Base-by-base conservation (phyloP, 2,797 vertebrate species). In the Hylomyscus alleni region DNA sequence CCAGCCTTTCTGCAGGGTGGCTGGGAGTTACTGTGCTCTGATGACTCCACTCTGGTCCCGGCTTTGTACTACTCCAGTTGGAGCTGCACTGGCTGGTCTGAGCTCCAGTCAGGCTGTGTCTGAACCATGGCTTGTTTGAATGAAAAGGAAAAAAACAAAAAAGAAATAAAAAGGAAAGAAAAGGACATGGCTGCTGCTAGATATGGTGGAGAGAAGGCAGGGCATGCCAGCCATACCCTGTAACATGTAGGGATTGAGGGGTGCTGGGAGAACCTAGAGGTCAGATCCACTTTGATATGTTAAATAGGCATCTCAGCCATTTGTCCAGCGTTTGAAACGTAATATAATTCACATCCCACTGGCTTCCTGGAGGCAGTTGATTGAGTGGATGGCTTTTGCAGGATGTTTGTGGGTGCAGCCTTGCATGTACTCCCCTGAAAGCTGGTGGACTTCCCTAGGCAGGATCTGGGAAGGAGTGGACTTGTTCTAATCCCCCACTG, bases 81-180 rank as follows among this genome's bases (percentile, higher is more conserved):
- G 22, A 58, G 22, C 69, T 72, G 1, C 10, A 0, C 9, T 40
- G 73, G 52, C 58, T 76, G 72, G 54, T 54, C 54, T 17, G 54
- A 54, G 54, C 77, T 78, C 26, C 11, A n/a, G 50, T 52, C 26
- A 40, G 85, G 40, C 31, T 44, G 7, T 24, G 26, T 56, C 65
- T 75, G 40, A 6, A 26, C 22, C 0, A 0, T 0, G 14, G 24
- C 26, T 94, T 58, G 0, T 20, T 60, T 31, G 50, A 73, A 37
- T 37, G 29, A 12, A 13, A 65, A 65, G 4, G 44, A 67, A 67
- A 15, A 31, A 65, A 13, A 15, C 13, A 14, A 67, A 34, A 22
- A 72, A 37, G n/a, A 72, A 24, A 73, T 40, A 40, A 24, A 73
- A 73, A 24, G 72, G 72, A 73, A 69, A 69, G 34, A n/a, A 69